These are phyloP conservation scores for Caenorhabditis sulstoni DNA, from an alignment of 2,888 invertebrate genomes.

Conservation along the genomic window DNA sequence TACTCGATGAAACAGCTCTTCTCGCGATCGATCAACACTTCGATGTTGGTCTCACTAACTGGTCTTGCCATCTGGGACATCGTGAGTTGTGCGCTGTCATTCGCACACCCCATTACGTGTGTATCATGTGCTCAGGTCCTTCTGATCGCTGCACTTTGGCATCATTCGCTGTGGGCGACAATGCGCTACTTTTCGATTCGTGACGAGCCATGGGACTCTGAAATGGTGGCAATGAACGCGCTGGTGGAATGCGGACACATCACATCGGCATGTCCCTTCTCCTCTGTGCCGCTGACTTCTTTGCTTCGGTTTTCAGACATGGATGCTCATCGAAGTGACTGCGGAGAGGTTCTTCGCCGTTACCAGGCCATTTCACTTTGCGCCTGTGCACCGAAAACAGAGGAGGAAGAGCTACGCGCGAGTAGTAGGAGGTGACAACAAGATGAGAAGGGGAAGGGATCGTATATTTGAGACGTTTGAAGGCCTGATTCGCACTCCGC, in stretches of 20 bases:
- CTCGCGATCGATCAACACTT: slow-evolving; percentile 69
- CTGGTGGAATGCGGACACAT: slow-evolving; percentile 72
- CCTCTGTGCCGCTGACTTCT: background rate
- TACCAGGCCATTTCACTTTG: slow-evolving; percentile 69
- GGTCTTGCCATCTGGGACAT: slow-evolving; percentile 61
- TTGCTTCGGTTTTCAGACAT: slow-evolving; percentile 67
- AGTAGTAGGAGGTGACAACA: slow-evolving; percentile 58
- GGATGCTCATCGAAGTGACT: slow-evolving; percentile 74
- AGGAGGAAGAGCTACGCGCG: slow-evolving; percentile 60
- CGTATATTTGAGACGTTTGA: slow-evolving; percentile 35
- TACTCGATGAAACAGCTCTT: slow-evolving; percentile 70
- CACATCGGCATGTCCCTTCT: slow-evolving; percentile 64
- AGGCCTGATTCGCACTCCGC: slow-evolving; percentile 68
- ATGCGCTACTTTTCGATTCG: slow-evolving; percentile 55
- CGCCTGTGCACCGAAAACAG: slow-evolving; percentile 53
- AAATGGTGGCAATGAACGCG: slow-evolving; percentile 62
- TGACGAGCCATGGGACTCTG: slow-evolving; percentile 62
- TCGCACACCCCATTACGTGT: no score
- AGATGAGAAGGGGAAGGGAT: background rate
- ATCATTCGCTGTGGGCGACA: slow-evolving; percentile 73
- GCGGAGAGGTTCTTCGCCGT: slow-evolving; percentile 73
- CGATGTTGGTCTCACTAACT: slow-evolving; percentile 72
- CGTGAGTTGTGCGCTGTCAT: slow-evolving; percentile 50
- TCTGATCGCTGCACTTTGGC: slow-evolving; percentile 63
- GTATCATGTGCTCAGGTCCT: slow-evolving; percentile 52